Evolutionary conservation across 2,797 vertebrate species (phyloP).

Genomic region (Poeciliopsis infans): DNA sequence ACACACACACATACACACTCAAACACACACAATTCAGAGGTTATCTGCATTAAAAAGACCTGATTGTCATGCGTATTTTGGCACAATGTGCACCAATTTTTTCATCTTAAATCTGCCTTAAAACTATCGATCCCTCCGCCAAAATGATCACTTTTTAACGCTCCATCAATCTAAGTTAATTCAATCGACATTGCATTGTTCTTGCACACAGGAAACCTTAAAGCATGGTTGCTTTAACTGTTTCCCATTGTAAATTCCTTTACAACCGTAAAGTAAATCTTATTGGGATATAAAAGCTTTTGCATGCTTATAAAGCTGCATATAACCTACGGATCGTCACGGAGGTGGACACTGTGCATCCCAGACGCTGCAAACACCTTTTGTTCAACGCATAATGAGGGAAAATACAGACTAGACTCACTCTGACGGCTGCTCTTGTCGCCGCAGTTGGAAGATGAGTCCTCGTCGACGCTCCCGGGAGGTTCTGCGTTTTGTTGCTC

Average conservation of each 20-base stretch:
- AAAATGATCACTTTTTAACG: background rate
- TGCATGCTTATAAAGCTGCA: constrained; percentile 97
- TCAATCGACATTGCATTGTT: constrained; percentile 10
- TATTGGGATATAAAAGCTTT: constrained; percentile 98
- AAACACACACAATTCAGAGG: constrained; percentile 15
- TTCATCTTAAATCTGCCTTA: background rate
- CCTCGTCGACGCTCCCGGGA: constrained; percentile 82
- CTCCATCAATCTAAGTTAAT: constrained; percentile 25
- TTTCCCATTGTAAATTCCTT: constrained; percentile 97
- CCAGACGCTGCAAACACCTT: constrained; percentile 32
- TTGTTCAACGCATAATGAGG: constrained; percentile 27
- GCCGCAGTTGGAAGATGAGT: constrained; percentile 88
- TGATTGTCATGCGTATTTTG: background rate
- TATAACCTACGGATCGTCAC: constrained; percentile 87
- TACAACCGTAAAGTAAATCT: constrained; percentile 93
- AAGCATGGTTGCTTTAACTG: constrained; percentile 81
- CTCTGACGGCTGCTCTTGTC: constrained; percentile 91
- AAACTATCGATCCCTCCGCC: constrained; percentile 9
- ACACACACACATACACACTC: constrained; percentile 16
- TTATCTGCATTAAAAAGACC: constrained; percentile 17
- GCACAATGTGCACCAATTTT: background rate
- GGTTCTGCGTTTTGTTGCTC: constrained; percentile 84
- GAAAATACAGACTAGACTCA: constrained; percentile 74
- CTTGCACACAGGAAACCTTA: constrained; percentile 36
- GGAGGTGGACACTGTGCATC: constrained; percentile 73